These are phyloP conservation scores for Etheostoma cragini DNA, from an alignment of 2,113 vertebrate genomes.

Conservation along the genomic window DNA sequence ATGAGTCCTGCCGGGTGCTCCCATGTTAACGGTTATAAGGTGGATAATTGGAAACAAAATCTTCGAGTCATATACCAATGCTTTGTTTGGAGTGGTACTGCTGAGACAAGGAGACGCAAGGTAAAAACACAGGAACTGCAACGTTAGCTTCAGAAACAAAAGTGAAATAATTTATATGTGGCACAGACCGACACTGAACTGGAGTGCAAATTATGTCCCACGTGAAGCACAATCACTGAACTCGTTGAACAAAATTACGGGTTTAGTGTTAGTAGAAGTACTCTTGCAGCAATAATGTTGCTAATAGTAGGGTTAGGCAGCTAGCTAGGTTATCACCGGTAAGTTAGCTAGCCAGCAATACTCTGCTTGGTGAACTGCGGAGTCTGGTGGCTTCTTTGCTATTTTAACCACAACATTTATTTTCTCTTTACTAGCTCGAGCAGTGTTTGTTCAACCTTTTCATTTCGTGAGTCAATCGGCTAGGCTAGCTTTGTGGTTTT, in stretches of 20 bases:
- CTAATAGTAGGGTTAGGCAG: conserved; percentile 42
- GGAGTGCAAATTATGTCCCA: conserved; percentile 42
- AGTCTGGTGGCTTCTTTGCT: conserved; percentile 29
- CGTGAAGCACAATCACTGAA: conserved; percentile 57
- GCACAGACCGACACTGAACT: conserved; percentile 40
- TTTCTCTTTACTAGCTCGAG: neutral
- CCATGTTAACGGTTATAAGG: conserved; percentile 98
- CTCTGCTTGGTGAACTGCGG: conserved; percentile 28
- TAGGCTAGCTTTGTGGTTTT: neutral
- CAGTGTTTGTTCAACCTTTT: neutral
- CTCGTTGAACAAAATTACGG: neutral
- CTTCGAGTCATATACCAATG: conserved; percentile 98
- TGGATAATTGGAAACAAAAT: conserved; percentile 99
- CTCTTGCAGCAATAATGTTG: conserved; percentile 41
- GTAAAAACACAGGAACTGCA: conserved; percentile 81
- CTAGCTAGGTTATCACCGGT: conserved; percentile 63
- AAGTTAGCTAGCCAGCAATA: conserved; percentile 51
- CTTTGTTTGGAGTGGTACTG: conserved; percentile 98
- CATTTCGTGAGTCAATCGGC: neutral
- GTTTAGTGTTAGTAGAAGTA: neutral
- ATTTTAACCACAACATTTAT: neutral
- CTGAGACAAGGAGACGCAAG: conserved; percentile 97
- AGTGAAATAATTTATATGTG: conserved; percentile 47
- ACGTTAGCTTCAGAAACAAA: conserved; percentile 41
- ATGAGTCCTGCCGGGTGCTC: conserved; percentile 97